These are phyloP conservation scores for Chelidonichthys spinosus DNA, from an alignment of 2,797 vertebrate species.

Conservation along the genomic window DNA sequence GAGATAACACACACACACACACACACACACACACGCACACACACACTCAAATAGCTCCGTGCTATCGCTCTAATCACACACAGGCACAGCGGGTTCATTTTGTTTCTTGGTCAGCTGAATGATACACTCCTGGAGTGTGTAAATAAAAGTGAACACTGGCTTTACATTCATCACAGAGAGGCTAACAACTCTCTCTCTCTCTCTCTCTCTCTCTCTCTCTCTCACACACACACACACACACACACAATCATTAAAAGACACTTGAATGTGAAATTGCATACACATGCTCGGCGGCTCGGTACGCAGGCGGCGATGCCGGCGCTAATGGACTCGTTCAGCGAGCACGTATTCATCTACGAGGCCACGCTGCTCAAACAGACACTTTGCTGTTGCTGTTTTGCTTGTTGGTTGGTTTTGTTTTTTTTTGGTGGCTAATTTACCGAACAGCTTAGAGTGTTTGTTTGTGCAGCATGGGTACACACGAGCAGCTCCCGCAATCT, in stretches of 20 bases:
- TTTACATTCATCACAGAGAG: constrained; percentile 64
- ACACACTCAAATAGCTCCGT: constrained; percentile 28
- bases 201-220: too few species aligned
- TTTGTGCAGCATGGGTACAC: constrained; percentile 71
- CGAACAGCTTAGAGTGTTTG: constrained; percentile 72
- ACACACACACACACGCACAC: constrained; percentile 61
- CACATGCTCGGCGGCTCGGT: constrained; percentile 48
- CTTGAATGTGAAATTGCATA: constrained; percentile 65
- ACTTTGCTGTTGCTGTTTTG: neutral
- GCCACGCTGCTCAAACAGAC: constrained; percentile 42
- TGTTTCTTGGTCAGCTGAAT: constrained; percentile 38
- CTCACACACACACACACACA: neutral
- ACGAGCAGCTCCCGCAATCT: constrained; percentile 67
- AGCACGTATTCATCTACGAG: constrained; percentile 69
- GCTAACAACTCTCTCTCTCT: constrained; percentile 56
- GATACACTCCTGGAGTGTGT: constrained; percentile 39
- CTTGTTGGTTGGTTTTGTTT: constrained; percentile 15
- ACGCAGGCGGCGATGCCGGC: constrained; percentile 32
- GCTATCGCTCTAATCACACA: constrained; percentile 10
- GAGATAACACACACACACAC: constrained; percentile 75
- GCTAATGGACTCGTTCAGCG: constrained; percentile 74
- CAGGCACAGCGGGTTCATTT: constrained; percentile 38
- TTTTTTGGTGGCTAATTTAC: constrained; percentile 61
- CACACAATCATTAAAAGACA: constrained; percentile 65
- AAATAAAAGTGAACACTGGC: constrained; percentile 49